Evolutionary conservation across 2,113 vertebrate species (phyloP), one percentile per base, ranked within the genome.

Genomic region (Podarcis raffonei): DNA sequence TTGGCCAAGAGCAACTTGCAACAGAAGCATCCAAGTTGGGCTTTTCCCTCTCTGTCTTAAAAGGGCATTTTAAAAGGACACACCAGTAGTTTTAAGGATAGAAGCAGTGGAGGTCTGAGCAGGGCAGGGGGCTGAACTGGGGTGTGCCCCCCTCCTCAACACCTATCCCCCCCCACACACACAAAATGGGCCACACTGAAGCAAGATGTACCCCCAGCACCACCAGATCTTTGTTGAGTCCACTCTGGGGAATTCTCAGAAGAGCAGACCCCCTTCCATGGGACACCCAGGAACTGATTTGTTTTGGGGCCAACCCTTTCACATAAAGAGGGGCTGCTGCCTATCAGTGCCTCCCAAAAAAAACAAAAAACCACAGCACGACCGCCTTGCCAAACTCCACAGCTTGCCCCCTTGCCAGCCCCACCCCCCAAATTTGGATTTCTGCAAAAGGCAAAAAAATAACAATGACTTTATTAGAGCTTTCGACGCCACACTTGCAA

Each of bases 351-450:
- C 15, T n/a, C 27, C 79, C 37, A n/a, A 22, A n/a, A 32, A 13
- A 11, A 13, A 32, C 3, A 23, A 57, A 32, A 12, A 15, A 35
- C 4, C 4, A 7, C 78, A 9, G 48, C 48, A 48, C 9, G 48
- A 48, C 53, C 25, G n/a, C 35, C 30, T 83, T 27, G 23, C 22
- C 11, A 68, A 68, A 32, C 25, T 27, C 66, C 42, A 53, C 27
- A 1, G 16, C 30, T 30, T n/a, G 68, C 18, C 11, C 25, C 42
- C n/a, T 1, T 11, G 68, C 82, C 39, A 4, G 2, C 68, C 68
- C 76, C 2, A 25, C 23, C 39, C 89, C 83, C 89, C 83, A 80
- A 35, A 90, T 92, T 84, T 91, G 59, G 88, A 80, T 42, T 86
- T 83, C 91, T 76, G 87, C 90, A 32, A 65, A 32, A 62, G 18